phyloP scores from a whole-genome alignment of 2,888 invertebrate species.

The Callyntrura guangdongensis region DNA sequence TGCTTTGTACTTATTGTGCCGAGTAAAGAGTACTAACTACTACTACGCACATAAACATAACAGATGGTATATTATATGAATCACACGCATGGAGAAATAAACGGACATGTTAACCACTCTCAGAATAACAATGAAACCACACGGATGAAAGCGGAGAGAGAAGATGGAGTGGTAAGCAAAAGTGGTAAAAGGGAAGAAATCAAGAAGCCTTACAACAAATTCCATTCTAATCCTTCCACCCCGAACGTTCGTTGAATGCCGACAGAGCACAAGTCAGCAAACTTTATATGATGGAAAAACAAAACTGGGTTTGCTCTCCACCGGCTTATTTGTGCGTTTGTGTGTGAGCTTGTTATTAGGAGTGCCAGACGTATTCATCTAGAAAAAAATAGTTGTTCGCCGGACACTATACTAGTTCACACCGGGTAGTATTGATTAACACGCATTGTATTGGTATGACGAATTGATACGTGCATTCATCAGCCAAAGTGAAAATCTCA shows the following conservation, averaged over 20 bases:
- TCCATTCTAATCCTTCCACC: slow-evolving; percentile 78
- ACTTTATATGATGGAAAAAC: no score
- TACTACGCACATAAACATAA: slow-evolving; percentile 2
- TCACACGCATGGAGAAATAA: slow-evolving; percentile 56
- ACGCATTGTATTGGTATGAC: no score
- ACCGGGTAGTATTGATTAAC: no score
- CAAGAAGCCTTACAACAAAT: slow-evolving; percentile 74
- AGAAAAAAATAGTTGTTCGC: not conserved
- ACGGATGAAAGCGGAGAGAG: slow-evolving; percentile 37
- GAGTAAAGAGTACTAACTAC: no score
- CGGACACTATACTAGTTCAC: no score
- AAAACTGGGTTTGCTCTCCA: no score
- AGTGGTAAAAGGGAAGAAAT: slow-evolving; percentile 58
- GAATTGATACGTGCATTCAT: no score
- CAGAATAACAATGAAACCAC: slow-evolving; percentile 64
- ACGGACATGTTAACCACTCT: slow-evolving; percentile 52
- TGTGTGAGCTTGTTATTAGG: slow-evolving; percentile 32
- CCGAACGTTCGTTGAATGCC: slow-evolving; percentile 56
- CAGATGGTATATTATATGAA: slow-evolving; percentile 15
- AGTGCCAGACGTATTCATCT: not conserved
- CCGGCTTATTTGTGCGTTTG: not conserved
- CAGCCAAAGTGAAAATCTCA: no score
- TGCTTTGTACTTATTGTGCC: no score
- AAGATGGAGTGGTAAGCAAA: slow-evolving; percentile 64
- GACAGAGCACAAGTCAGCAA: slow-evolving; percentile 1